Evolutionary conservation across 1,140 invertebrate genomes (phyloP).

Genomic region (Heliothis subflexa): DNA sequence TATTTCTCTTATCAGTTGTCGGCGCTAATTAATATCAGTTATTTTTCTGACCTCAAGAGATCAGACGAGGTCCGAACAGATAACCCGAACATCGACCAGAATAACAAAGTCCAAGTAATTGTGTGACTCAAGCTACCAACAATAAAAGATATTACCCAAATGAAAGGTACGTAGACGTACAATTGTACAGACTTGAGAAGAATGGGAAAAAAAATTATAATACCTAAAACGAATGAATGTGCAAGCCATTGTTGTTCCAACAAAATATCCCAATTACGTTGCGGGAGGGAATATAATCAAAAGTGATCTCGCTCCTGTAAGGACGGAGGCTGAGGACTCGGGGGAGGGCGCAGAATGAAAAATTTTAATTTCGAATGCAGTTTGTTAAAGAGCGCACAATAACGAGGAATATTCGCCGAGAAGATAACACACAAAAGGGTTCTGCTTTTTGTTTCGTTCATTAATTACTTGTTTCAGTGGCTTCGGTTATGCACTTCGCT

Average conservation of each 20-base stretch:
- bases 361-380: constrained; percentile 85
- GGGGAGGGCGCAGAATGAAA: constrained; percentile 72
- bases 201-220: constrained; percentile 77
- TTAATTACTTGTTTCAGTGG: constrained; percentile 60
- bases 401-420: constrained; percentile 72
- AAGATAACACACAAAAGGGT: constrained; percentile 81
- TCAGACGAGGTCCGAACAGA: constrained; percentile 8
- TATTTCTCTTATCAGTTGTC: constrained; percentile 1
- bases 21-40: background rate
- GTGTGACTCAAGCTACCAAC: constrained; percentile 22
- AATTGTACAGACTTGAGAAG: constrained; percentile 45
- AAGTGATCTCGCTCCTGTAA: constrained; percentile 78
- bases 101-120: constrained; percentile 10
- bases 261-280: constrained; percentile 84
- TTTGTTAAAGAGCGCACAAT: constrained; percentile 84
- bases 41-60: constrained; percentile 17
- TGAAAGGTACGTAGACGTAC: constrained; percentile 34
- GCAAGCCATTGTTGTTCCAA: constrained; percentile 78
- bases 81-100: constrained; percentile 1
- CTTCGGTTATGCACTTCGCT: constrained; percentile 43
- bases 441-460: constrained; percentile 67
- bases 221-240: constrained; percentile 81
- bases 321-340: constrained; percentile 60
- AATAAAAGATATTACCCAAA: constrained; percentile 36
- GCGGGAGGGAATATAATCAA: constrained; percentile 82